A percentile compares a stretch with the other conserved stretches of the same genome.
Evolutionary conservation across 2,888 invertebrate species (phyloP).

Genomic region (Mesorhabditis spiculigera): DNA sequence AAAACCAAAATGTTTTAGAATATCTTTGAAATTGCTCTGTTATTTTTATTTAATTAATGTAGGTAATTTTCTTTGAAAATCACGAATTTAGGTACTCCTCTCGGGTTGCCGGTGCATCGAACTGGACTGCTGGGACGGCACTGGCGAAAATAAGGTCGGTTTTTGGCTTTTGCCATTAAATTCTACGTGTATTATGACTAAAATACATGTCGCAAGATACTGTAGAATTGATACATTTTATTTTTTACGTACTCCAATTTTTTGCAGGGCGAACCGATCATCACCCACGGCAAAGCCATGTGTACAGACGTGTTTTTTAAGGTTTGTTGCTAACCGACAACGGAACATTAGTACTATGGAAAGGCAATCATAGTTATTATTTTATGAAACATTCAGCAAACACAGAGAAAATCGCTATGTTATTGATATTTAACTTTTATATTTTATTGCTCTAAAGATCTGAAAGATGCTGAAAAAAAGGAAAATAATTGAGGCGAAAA

Average conservation of each 20-base stretch:
- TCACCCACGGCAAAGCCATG: constrained; percentile 99
- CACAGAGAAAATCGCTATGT: too few species aligned
- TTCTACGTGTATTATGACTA: too few species aligned
- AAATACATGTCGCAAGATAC: neutral
- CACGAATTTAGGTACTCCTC: constrained; percentile 75
- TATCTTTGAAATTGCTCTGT: neutral
- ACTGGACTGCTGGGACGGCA: constrained; percentile 55
- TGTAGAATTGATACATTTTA: neutral
- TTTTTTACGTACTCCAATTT: too few species aligned
- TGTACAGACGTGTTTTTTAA: constrained; percentile 97
- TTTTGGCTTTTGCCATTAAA: neutral
- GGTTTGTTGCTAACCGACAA: constrained; percentile 60
- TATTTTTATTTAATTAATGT: neutral
- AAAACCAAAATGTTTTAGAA: neutral
- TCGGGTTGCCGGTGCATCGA: constrained; percentile 82
- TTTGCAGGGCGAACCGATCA: constrained; percentile 85
- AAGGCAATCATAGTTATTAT: too few species aligned
- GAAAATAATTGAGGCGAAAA: neutral
- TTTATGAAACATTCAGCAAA: too few species aligned
- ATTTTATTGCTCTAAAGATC: too few species aligned
- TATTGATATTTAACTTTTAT: too few species aligned
- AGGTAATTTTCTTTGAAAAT: neutral
- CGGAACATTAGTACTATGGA: too few species aligned
- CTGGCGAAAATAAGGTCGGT: constrained; percentile 60
- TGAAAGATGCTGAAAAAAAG: too few species aligned